Base-by-base conservation (phyloP, 1,140 invertebrate species). In the Fragariocoptes setiger region DNA sequence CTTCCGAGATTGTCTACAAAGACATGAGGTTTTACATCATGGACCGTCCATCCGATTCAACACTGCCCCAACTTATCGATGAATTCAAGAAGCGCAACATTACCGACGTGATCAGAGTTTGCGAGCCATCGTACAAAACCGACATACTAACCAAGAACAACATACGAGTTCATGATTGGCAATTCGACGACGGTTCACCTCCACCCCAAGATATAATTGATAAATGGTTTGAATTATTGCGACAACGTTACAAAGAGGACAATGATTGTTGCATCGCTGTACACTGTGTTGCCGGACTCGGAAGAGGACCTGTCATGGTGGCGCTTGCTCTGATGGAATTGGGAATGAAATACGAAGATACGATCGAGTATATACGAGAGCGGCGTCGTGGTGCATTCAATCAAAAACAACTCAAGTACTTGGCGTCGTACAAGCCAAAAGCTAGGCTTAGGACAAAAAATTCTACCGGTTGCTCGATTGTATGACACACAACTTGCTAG, bases 311-410 rank as follows among this genome's bases (percentile, higher is more conserved):
- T 44, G 82, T 94, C 38, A 67, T 94, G 55, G 86, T 92, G 37
- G 85, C 83, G 47, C 64, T 94, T 49, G 83, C 85, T 51, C 68
- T 92, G 44, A 83, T 92, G 53, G 86, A 94, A 64, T 69, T 86
- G 48, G 86, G 86, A 50, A 76, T 92, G 65, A 83, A 83, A 55
- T 90, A 83, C 59, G 82, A 92, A 52, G 85, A 92, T 63, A 85
- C 85, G 46, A 80, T 94, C 46, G 79, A 86, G 59, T 69, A 85
- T 51, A 92, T 94, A 53, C 65, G 85, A 64, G 71, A 90, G 79
- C 54, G 85, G 60, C 70, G 86, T 50, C 73, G 83, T 50, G 86
- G 86, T 50, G 83, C 86, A 49, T 85, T 92, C 53, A 94, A 94
- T 61, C 69, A 82, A 37, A 90, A 85, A 62, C 86, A 94, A 62